These are phyloP conservation scores for Menidia menidia DNA, from an alignment of 2,797 vertebrate species.

Conservation along the genomic window DNA sequence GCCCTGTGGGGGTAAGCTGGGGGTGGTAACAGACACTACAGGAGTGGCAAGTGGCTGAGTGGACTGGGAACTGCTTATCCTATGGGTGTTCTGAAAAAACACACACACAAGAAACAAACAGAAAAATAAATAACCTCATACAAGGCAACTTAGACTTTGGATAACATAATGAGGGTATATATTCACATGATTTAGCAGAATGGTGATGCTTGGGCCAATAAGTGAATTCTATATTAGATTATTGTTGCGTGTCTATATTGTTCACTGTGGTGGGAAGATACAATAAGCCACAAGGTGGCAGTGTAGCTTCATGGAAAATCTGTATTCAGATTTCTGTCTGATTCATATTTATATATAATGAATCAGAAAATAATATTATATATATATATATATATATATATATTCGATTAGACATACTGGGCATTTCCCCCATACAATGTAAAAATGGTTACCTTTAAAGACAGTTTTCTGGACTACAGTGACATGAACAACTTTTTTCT, in stretches of 20 bases:
- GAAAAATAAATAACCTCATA: conserved; percentile 10
- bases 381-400: too few species aligned
- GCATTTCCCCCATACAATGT: too few species aligned
- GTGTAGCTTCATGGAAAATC: conserved; percentile 53
- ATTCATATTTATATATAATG: background rate
- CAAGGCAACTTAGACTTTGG: background rate
- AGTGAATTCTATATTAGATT: background rate
- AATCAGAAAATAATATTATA: too few species aligned
- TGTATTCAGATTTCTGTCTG: background rate
- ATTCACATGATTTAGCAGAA: background rate
- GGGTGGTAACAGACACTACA: conserved; percentile 97
- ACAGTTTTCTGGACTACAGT: too few species aligned
- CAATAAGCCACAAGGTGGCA: conserved; percentile 68
- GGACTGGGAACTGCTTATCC: conserved; percentile 95
- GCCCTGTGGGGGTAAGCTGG: conserved; percentile 94
- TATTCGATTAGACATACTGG: too few species aligned
- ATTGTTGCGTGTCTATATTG: background rate
- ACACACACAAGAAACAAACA: conserved; percentile 46
- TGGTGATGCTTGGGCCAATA: background rate
- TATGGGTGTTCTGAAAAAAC: conserved; percentile 91
- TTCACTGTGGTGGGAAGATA: background rate
- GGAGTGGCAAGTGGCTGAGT: conserved; percentile 93
- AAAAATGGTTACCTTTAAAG: too few species aligned
- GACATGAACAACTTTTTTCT: background rate
- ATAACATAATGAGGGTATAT: background rate